Percentiles rank a stretch among this genome's conserved stretches.
Conservation (phyloP, 1,140 invertebrate species). For the Hypsibius dujardini region DNA sequence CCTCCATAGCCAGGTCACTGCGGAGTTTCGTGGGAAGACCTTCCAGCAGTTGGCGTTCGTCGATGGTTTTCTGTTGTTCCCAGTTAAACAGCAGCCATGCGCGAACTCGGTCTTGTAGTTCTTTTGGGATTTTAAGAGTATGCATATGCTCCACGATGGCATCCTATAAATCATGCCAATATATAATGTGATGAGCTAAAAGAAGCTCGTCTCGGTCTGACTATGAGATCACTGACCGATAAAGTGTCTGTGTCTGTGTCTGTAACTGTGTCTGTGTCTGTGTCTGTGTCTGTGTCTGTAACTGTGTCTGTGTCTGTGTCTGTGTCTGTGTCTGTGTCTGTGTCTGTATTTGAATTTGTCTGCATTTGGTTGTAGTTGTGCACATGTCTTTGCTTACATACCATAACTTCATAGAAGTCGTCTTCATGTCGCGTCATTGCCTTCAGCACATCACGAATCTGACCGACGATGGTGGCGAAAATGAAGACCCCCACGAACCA, state of each 20-base stretch:
- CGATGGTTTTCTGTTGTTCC: slow-evolving; percentile 72
- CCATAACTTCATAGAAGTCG: slow-evolving; percentile 16
- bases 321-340: no score
- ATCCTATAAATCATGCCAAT: slow-evolving; percentile 31
- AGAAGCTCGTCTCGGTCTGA: no score
- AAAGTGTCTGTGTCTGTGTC: no score
- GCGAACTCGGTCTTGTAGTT: slow-evolving; percentile 56
- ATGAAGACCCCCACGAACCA: slow-evolving; percentile 83
- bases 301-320: no score
- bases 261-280: no score
- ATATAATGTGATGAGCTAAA: no score
- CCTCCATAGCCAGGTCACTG: slow-evolving; percentile 73
- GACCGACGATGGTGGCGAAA: slow-evolving; percentile 86
- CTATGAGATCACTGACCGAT: no score
- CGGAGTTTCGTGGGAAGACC: slow-evolving; percentile 69
- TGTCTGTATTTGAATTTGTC: no score
- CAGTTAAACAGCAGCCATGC: slow-evolving; percentile 82
- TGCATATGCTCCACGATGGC: slow-evolving; percentile 58
- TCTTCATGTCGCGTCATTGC: slow-evolving; percentile 22
- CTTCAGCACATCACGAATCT: slow-evolving; percentile 15
- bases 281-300: no score
- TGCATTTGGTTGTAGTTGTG: no score
- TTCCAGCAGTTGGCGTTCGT: slow-evolving; percentile 60
- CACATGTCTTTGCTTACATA: slow-evolving; percentile 19
- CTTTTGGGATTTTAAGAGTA: slow-evolving; percentile 52